Percentiles rank a stretch among this genome's conserved stretches.
phyloP scores from a whole-genome alignment of 2,888 invertebrate species.

The Apodemia duryi region DNA sequence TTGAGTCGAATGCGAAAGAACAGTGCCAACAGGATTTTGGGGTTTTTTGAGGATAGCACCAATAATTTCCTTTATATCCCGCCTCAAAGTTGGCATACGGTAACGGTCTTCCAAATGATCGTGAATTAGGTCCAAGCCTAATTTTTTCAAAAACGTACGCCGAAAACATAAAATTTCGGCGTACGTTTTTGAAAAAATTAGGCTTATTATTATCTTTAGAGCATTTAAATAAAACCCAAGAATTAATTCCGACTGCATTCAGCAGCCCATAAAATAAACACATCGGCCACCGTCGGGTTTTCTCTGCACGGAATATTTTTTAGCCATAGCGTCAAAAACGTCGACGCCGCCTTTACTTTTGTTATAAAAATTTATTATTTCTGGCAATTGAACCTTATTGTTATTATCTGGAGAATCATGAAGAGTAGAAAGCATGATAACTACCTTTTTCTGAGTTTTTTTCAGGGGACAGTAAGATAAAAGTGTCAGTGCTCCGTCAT shows the following conservation, averaged over 20 bases:
- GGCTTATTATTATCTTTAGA: too few relatives aligned
- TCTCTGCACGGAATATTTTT: not conserved
- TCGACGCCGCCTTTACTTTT: not conserved
- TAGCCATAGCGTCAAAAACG: not conserved
- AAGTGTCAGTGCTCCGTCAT: not conserved
- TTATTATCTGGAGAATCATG: not conserved
- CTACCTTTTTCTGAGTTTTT: not conserved
- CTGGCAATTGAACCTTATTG: not conserved
- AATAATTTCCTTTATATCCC: not conserved
- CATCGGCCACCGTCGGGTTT: constrained; percentile 7
- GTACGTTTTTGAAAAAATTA: too few relatives aligned
- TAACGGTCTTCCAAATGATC: not conserved
- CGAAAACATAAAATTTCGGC: too few relatives aligned
- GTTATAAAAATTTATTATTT: not conserved
- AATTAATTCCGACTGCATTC: constrained; percentile 22
- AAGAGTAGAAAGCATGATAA: not conserved
- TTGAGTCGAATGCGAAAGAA: too few relatives aligned
- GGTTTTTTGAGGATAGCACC: not conserved
- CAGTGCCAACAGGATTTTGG: not conserved
- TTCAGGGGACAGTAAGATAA: not conserved
- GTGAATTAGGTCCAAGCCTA: not conserved
- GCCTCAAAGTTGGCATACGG: not conserved
- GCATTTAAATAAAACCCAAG: constrained; percentile 5
- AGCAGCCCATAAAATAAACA: constrained; percentile 6
- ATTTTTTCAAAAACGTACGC: not conserved